Evolutionary conservation across 2,113 vertebrate genomes (phyloP).

Genomic region (Hassar affinis): DNA sequence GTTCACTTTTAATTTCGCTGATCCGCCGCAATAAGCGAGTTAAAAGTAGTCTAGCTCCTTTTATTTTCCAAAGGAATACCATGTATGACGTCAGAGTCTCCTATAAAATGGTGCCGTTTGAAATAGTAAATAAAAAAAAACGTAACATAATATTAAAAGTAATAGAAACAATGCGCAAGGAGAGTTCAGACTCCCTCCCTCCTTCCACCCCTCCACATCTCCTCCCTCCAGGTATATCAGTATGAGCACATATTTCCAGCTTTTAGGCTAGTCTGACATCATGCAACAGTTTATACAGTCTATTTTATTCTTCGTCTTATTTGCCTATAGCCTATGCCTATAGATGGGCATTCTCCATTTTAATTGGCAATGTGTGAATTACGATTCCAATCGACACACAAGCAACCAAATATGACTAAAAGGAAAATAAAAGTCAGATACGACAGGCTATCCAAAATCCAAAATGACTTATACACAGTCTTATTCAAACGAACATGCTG

Average conservation of each 20-base stretch:
- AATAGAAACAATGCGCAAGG: no score
- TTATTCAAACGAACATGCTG: background rate
- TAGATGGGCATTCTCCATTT: background rate
- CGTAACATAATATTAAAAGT: background rate
- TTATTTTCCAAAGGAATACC: background rate
- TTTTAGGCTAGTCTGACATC: background rate
- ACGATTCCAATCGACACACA: background rate
- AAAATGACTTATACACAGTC: background rate
- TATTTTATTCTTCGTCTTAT: no score
- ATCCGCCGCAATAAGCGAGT: background rate
- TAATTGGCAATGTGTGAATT: background rate
- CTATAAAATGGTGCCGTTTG: background rate
- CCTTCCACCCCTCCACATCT: no score
- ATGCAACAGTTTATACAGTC: background rate
- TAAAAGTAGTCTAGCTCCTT: background rate
- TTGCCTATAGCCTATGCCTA: background rate
- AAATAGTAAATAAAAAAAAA: background rate
- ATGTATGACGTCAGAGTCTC: background rate
- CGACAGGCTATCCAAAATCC: background rate
- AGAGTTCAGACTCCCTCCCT: no score
- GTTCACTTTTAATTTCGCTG: background rate
- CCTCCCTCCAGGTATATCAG: background rate
- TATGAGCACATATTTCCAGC: background rate
- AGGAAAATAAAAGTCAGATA: background rate
- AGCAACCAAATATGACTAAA: background rate